Conservation (phyloP, 1,140 invertebrate species). For the Gryon sp. region DNA sequence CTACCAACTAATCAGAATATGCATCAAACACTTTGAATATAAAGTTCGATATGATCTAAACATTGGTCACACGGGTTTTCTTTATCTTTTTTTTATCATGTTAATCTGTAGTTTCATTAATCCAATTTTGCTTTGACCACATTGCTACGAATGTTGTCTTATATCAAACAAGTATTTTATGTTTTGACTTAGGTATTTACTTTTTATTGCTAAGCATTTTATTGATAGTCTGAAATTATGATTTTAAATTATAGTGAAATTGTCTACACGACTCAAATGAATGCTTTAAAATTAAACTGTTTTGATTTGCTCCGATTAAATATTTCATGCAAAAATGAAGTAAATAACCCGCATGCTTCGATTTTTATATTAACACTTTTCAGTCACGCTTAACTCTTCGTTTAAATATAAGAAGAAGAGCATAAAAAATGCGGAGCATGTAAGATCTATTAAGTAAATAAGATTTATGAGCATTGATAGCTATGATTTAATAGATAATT, state of each 20-base stretch:
- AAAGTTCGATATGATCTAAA: slow-evolving; percentile 46
- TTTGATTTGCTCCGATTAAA: no score
- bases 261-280: no score
- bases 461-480: slow-evolving; percentile 56
- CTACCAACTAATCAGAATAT: slow-evolving; percentile 50
- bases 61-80: slow-evolving; percentile 14
- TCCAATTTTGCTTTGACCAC: slow-evolving; percentile 15
- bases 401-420: slow-evolving; percentile 35
- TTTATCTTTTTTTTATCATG: slow-evolving; percentile 7
- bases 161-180: no score
- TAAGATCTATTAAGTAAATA: slow-evolving; percentile 54
- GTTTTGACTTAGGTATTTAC: no score
- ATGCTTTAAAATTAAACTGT: no score
- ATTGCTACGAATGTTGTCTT: not conserved
- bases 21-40: slow-evolving; percentile 39
- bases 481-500: slow-evolving; percentile 59
- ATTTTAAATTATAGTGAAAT: no score
- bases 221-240: no score
- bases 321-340: not conserved
- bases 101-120: slow-evolving; percentile 18
- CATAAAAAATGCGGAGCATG: slow-evolving; percentile 9
- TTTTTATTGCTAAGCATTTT: not conserved
- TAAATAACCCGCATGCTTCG: slow-evolving; percentile 9
- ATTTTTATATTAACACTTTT: slow-evolving; percentile 25
- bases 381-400: slow-evolving; percentile 26